Percentiles rank a stretch among this genome's conserved stretches.
Evolutionary conservation across 2,888 invertebrate genomes (phyloP).

Genomic region (Eupithecia pulchellata): DNA sequence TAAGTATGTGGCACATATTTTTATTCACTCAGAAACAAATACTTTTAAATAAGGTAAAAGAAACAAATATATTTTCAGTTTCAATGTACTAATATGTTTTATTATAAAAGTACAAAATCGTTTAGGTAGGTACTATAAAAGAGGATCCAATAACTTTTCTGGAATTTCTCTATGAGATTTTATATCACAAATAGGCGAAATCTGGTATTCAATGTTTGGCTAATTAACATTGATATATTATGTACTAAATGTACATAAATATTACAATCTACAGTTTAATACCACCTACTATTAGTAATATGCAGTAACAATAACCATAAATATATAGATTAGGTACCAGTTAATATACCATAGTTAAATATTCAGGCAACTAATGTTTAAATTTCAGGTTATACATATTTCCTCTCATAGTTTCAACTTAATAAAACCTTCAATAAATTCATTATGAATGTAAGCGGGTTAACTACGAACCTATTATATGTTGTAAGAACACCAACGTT

Average conservation of each 20-base stretch:
- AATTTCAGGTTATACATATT: not conserved
- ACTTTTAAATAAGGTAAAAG: constrained; percentile 11
- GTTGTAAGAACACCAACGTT: no score
- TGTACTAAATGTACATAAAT: not conserved
- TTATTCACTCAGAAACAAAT: constrained; percentile 4
- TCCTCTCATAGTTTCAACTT: not conserved
- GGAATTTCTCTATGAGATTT: not conserved
- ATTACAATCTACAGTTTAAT: not conserved
- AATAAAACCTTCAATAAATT: no score
- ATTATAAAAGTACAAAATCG: not conserved
- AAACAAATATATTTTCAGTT: constrained; percentile 21
- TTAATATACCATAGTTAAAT: not conserved
- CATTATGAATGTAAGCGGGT: no score
- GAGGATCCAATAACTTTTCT: not conserved
- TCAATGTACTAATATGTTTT: not conserved
- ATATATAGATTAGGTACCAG: not conserved
- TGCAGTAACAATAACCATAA: not conserved
- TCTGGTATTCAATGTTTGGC: not conserved
- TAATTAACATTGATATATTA: not conserved
- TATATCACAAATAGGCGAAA: constrained; percentile 1
- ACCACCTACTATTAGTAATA: not conserved
- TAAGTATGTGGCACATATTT: constrained; percentile 46
- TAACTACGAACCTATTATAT: no score
- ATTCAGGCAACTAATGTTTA: not conserved
- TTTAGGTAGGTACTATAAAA: not conserved